Percentiles rank a stretch among this genome's conserved stretches.
Conservation (phyloP, 2,797 vertebrate species). For the Melanotaenia parkinsoni region DNA sequence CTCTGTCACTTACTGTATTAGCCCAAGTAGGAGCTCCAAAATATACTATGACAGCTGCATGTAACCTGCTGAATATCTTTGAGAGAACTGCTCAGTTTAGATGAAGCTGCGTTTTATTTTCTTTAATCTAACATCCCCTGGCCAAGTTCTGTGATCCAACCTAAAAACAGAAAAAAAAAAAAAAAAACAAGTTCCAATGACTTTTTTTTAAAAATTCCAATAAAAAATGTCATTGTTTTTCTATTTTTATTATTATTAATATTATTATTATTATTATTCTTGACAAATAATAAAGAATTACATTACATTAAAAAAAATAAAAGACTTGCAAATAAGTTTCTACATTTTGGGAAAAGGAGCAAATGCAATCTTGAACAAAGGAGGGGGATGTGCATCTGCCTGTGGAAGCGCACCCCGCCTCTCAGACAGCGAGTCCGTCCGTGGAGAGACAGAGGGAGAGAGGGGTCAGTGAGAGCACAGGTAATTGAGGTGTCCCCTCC, state of each 20-base stretch:
- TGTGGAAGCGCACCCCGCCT: constrained; percentile 72
- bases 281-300: constrained; percentile 50
- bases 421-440: constrained; percentile 74
- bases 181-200: constrained; percentile 14
- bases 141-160: constrained; percentile 60
- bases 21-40: constrained; percentile 71
- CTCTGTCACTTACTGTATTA: constrained; percentile 81
- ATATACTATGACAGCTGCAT: constrained; percentile 75
- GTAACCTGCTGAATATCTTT: constrained; percentile 73
- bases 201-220: constrained; percentile 4
- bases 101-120: constrained; percentile 57
- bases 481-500: constrained; percentile 88
- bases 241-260: not conserved
- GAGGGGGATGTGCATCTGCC: constrained; percentile 76
- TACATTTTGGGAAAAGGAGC: constrained; percentile 48
- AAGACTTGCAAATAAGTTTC: constrained; percentile 70
- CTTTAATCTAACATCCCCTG: constrained; percentile 62
- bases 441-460: constrained; percentile 78
- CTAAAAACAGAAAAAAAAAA: constrained; percentile 40
- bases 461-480: constrained; percentile 83
- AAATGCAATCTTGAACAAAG: constrained; percentile 72
- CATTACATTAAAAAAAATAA: constrained; percentile 18
- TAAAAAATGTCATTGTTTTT: not conserved
- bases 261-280: constrained; percentile 33
- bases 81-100: constrained; percentile 58